Base-by-base conservation (phyloP, 2,113 vertebrate genomes). In the Takifugu flavidus region DNA sequence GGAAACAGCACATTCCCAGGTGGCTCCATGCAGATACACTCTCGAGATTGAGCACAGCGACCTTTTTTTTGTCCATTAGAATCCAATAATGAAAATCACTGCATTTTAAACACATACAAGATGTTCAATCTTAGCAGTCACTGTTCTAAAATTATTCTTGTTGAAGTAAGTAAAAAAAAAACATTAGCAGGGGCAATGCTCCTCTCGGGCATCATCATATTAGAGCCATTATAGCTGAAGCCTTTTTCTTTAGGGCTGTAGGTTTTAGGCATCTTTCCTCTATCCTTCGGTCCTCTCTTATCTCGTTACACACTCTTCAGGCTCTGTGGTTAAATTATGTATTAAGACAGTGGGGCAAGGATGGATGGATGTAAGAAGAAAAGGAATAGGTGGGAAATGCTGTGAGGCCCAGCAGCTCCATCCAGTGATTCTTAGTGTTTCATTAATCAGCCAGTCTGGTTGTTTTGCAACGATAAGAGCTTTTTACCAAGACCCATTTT, bases 311-410 rank as follows among this genome's bases (percentile, higher is more conserved):
- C 94, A 92, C 87, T 93, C 93, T 93, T 93, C 93, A 91, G 92
- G 94, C 95, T 96, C 94, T 94, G 94, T 95, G 95, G 92, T 95
- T 97, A 96, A 98, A 96, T 98, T 96, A 98, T 98, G 96, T 95
- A 98, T 98, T 95, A 50, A 46, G 39, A 52, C 43, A 60, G 57
- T 42, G 20, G 8, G n/a, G 46, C 3, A 49, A 46, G 15, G 6
- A 72, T 56, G 46, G n/a, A 56, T 39, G 61, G 42, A 54, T 54
- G 74, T 67, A n/a, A 51, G 26, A 70, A 57, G 59, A 62, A 60
- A 14, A 14, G 15, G 15, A 47, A 67, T 20, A 60, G 25, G 73
- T 44, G 14, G 49, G 59, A 65, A 73, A 53, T 42, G 59, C 25
- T 49, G 60, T 27, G 39, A 34, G 60, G 56, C 49, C 58, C 25